Evolutionary conservation across 1,140 invertebrate genomes (phyloP), one percentile per base, ranked within the genome.

Genomic region (Periplaneta americana): DNA sequence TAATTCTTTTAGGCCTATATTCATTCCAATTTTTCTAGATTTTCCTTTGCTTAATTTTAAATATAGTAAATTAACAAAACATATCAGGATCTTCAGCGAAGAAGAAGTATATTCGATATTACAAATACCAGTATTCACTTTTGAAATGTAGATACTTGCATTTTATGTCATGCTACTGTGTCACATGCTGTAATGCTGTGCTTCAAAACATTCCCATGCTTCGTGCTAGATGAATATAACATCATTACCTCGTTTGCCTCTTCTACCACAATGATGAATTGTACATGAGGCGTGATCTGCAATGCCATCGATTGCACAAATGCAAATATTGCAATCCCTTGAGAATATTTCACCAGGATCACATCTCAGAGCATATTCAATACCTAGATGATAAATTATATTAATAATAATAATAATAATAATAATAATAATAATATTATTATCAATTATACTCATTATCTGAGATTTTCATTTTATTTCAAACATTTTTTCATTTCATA

Each of bases 251-350:
- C 33, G 18, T 31, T 36, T 32, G 22, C 11, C 9, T 34, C 28
- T n/a, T 13, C 35, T 76, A n/a, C n/a, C n/a, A 9, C 35, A 34
- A 6, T 76, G 75, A 18, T 76, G 75, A 34, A 76, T 17, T 10
- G 33, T 36, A 76, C 22, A 36, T 22, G 33, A 34, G n/a, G 33
- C 75, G 11, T 76, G n/a, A 74, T 84, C 84, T 33, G 39, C 33
- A 33, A 66, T 83, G 28, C 80, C 82, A 75, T 83, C 82, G 11
- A 79, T 74, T 34, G 36, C 79, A 82, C 85, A 86, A 34, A 81
- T 82, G 77, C 85, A 86, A 34, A 79, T 83, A 79, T 86, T 86
- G 75, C 85, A 86, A 37, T 85, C 84, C 75, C 83, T 85, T 39
- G 82, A 82, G 80, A 85, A 86, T 13, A 36, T 74, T 35, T 79